phyloP scores from a whole-genome alignment of 2,113 vertebrate species.

The Fregata magnificens region DNA sequence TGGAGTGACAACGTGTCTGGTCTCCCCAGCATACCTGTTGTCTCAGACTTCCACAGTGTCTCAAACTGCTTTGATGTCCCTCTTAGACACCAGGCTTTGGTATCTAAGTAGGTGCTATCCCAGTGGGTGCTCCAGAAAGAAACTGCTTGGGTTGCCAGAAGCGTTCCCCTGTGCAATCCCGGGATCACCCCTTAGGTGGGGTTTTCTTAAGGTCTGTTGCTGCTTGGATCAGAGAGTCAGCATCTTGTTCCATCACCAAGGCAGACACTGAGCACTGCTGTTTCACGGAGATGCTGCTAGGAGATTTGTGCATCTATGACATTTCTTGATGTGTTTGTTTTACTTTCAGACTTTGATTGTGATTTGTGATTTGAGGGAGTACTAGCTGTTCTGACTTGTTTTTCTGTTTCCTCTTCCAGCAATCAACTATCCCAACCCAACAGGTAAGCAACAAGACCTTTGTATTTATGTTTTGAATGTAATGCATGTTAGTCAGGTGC shows the following conservation, averaged over 20 bases:
- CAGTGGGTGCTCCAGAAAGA: not conserved
- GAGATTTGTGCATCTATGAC: not conserved
- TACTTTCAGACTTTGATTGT: not conserved
- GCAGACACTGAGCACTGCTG: not conserved
- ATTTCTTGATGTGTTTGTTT: not conserved
- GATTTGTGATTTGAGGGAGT: not conserved
- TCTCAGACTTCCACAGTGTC: not conserved
- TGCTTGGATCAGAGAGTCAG: not conserved
- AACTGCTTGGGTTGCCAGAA: not conserved
- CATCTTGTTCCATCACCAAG: not conserved
- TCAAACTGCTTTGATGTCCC: not conserved
- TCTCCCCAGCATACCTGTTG: not conserved
- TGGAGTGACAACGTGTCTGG: accelerated
- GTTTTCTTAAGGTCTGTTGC: not conserved
- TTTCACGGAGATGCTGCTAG: not conserved
- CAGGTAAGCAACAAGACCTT: constrained; percentile 54
- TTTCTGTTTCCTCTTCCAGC: constrained; percentile 62
- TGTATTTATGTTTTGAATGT: not conserved
- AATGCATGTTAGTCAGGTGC: not conserved
- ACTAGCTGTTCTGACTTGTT: constrained; percentile 24
- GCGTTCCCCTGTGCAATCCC: not conserved
- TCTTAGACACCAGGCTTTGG: not conserved
- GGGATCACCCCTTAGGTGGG: not conserved
- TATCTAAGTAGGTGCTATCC: not conserved
- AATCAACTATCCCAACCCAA: constrained; percentile 67